Conservation (phyloP, 53 echinoderm and acorn worm genomes). For the Temnopleurus reevesii region DNA sequence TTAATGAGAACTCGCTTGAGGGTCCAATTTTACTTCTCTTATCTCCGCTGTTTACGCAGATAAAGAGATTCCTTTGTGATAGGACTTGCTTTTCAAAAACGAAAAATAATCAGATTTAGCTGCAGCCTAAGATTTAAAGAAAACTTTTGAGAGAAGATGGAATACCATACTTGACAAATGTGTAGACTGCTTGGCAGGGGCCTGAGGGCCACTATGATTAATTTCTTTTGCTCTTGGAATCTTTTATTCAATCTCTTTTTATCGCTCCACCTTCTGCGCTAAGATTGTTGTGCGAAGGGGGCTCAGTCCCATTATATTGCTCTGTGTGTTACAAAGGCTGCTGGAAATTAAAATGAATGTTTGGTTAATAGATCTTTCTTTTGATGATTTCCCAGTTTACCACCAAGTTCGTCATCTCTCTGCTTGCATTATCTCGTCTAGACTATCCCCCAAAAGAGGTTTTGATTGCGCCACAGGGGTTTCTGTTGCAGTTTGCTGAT, state of each 20-base stretch:
- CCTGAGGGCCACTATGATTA: constrained; percentile 13
- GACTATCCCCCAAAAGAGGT: neutral
- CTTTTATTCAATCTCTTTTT: neutral
- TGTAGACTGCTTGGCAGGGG: neutral
- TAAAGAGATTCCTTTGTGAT: constrained; percentile 22
- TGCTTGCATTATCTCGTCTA: constrained; percentile 19
- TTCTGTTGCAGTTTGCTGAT: constrained; percentile 24
- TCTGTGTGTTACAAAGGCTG: neutral
- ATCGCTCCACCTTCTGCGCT: neutral
- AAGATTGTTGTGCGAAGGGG: constrained; percentile 6
- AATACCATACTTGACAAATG: constrained; percentile 24
- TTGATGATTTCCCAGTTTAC: neutral
- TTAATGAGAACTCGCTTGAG: neutral
- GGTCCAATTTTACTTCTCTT: constrained; percentile 30
- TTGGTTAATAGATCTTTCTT: constrained; percentile 41
- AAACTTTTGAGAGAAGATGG: neutral
- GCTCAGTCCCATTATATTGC: neutral
- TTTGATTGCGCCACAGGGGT: constrained; percentile 16
- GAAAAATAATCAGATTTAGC: neutral
- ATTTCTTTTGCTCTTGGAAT: constrained; percentile 23
- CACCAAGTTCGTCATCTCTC: constrained; percentile 15
- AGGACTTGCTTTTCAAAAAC: neutral
- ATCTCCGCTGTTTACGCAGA: neutral
- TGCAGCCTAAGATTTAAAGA: neutral
- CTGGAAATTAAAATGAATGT: constrained; percentile 38